Percentiles rank a stretch among this genome's conserved stretches.
Evolutionary conservation across 1,140 invertebrate genomes (phyloP).

Genomic region (Pseudomyrmex gracilis): DNA sequence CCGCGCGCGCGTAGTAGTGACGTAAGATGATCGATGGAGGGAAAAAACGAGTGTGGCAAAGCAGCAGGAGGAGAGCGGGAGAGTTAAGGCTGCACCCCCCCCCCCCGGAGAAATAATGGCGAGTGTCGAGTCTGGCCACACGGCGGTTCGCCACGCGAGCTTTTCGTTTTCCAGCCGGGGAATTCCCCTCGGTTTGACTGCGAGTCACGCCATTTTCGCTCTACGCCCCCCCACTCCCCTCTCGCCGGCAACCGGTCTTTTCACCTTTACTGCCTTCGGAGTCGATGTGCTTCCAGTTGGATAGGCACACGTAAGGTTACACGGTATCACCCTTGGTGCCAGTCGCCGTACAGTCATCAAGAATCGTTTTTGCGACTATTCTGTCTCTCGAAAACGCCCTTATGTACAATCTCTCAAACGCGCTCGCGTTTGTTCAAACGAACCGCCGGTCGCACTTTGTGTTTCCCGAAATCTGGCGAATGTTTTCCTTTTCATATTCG

Average conservation of each 20-base stretch:
- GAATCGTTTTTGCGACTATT: slow-evolving; percentile 63
- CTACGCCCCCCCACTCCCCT: too few relatives aligned
- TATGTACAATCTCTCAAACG: slow-evolving; percentile 12
- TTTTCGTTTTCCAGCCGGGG: slow-evolving; percentile 78
- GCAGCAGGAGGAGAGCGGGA: slow-evolving; percentile 2
- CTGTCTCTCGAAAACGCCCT: background rate
- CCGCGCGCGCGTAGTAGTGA: slow-evolving; percentile 17
- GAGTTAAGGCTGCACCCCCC: slow-evolving; percentile 21
- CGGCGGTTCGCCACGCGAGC: slow-evolving; percentile 83
- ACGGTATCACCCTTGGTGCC: slow-evolving; percentile 82
- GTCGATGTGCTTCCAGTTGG: slow-evolving; percentile 45
- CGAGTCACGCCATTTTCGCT: slow-evolving; percentile 78
- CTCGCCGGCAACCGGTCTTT: slow-evolving; percentile 68
- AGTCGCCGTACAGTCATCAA: slow-evolving; percentile 80
- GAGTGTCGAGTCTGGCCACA: slow-evolving; percentile 84
- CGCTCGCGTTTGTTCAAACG: slow-evolving; percentile 5
- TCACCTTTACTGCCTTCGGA: slow-evolving; percentile 65
- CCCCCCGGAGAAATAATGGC: slow-evolving; percentile 80
- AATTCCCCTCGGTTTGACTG: slow-evolving; percentile 71
- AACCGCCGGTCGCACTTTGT: background rate
- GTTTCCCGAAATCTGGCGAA: background rate
- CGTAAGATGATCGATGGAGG: slow-evolving; percentile 51
- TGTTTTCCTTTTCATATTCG: background rate
- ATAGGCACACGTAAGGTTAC: slow-evolving; percentile 69
- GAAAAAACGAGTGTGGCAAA: slow-evolving; percentile 28